Evolutionary conservation across 2,797 vertebrate species (phyloP), one percentile per base, ranked within the genome.

Genomic region (Okamejei kenojei): DNA sequence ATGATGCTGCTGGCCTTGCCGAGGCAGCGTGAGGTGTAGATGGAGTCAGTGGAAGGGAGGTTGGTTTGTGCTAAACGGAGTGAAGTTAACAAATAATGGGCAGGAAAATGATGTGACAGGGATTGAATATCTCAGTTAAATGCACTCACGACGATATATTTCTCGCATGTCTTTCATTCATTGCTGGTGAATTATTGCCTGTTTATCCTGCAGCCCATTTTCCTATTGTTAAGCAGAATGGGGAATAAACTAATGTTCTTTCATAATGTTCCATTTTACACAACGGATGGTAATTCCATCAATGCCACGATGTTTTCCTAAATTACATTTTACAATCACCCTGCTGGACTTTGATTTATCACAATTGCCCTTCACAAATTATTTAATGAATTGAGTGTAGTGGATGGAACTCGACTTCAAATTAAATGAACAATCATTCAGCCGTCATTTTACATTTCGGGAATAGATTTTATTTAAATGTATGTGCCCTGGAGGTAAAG

Each of bases 391-490:
- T 88, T 88, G 84, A 68, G 84, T 63, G 32, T 26, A 88, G 84
- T 88, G 63, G 84, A 88, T 88, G 63, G 84, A 88, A 35, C 32
- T 68, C 61, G n/a, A 88, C 68, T 26, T 54, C 45, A 58, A 58
- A 76, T 92, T 92, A 92, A 92, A 92, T 45, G 90, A 76, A 76
- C 90, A 73, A 92, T 73, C 65, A 76, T 54, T 92, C 90, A 74
- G 90, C 71, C 76, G 90, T 92, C 90, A 92, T 92, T 73, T 76
- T 76, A 76, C 90, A 92, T 92, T 54, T 74, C 68, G 13, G 90
- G 68, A 92, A 92, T 92, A 76, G 90, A 29, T 92, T 92, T 76
- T 92, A 92, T 92, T 76, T 76, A 76, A 91, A 92, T 92, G 71
- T 76, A 45, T n/a, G n/a, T 92, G 90, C 35, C 90, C 90, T 54